These are phyloP conservation scores for Chlamydotis undulata DNA, from an alignment of 2,113 vertebrate species.

Conservation along the genomic window DNA sequence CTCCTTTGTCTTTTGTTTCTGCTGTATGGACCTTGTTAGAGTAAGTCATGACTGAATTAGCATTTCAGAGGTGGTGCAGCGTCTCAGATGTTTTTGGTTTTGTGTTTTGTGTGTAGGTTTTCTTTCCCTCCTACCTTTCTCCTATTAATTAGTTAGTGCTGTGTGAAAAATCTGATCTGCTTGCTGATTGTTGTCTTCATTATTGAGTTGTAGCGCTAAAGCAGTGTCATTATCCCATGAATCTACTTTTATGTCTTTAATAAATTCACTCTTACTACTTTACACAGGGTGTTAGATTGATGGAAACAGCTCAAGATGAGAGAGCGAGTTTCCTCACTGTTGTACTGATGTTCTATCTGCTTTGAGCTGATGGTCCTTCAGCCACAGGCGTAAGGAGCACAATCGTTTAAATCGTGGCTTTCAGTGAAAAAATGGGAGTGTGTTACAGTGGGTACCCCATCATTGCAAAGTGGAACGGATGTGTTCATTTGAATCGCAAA, in stretches of 20 bases:
- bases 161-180: conserved; percentile 26
- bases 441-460: not conserved
- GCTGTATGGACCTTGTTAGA: not conserved
- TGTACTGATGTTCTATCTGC: not conserved
- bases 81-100: conserved; percentile 4
- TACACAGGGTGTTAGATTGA: not conserved
- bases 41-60: not conserved
- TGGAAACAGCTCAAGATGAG: not conserved
- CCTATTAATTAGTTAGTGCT: not conserved
- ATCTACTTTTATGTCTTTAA: not conserved
- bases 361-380: not conserved
- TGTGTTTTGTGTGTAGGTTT: not conserved
- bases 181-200: conserved; percentile 24
- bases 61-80: not conserved
- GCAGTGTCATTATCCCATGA: conserved; percentile 10
- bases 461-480: not conserved
- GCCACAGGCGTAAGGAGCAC: not conserved
- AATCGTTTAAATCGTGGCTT: not conserved
- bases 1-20: not conserved
- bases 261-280: not conserved
- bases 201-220: conserved; percentile 24
- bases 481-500: not conserved
- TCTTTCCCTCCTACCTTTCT: not conserved
- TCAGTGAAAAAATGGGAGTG: not conserved
- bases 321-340: not conserved